Percentiles rank a stretch among this genome's conserved stretches.
Conservation (phyloP, 2,888 invertebrate genomes). For the Drosophila silvestris region DNA sequence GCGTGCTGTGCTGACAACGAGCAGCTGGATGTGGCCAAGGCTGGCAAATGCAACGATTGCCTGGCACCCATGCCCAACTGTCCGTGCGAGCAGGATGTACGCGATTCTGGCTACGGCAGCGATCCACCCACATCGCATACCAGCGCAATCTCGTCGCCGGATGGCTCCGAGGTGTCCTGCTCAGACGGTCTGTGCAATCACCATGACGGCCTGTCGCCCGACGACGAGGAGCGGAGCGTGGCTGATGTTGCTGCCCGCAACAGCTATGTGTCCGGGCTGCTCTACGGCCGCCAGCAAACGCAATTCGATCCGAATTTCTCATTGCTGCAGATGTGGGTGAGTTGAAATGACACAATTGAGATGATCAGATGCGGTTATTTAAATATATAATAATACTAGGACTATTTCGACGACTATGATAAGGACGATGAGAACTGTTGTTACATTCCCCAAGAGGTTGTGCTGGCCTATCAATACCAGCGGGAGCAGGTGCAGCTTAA, state of each 20-base stretch:
- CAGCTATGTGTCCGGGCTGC: conserved; percentile 60
- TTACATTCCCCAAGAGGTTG: conserved; percentile 94
- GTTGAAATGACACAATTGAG: conserved; percentile 30
- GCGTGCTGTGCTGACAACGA: conserved; percentile 39
- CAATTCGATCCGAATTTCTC: conserved; percentile 66
- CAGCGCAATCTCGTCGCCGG: conserved; percentile 93
- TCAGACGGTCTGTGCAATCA: conserved; percentile 93
- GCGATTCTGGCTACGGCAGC: conserved; percentile 95
- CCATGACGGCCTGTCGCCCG: conserved; percentile 84
- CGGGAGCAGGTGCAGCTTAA: conserved; percentile 91
- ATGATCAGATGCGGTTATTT: neutral
- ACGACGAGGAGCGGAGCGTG: conserved; percentile 74
- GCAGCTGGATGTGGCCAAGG: conserved; percentile 47
- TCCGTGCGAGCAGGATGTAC: conserved; percentile 86
- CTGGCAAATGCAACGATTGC: conserved; percentile 80
- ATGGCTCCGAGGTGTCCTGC: conserved; percentile 95
- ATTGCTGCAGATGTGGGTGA: conserved; percentile 73
- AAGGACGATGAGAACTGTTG: conserved; percentile 92
- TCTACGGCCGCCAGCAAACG: conserved; percentile 53
- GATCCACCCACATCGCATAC: conserved; percentile 87
- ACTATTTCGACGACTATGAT: conserved; percentile 91
- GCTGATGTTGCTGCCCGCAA: conserved; percentile 53
- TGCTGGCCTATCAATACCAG: conserved; percentile 93
- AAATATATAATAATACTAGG: conserved; percentile 85
- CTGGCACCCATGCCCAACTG: conserved; percentile 77